Evolutionary conservation across 1,140 invertebrate species (phyloP).

Genomic region (Macrobrachium nipponense): DNA sequence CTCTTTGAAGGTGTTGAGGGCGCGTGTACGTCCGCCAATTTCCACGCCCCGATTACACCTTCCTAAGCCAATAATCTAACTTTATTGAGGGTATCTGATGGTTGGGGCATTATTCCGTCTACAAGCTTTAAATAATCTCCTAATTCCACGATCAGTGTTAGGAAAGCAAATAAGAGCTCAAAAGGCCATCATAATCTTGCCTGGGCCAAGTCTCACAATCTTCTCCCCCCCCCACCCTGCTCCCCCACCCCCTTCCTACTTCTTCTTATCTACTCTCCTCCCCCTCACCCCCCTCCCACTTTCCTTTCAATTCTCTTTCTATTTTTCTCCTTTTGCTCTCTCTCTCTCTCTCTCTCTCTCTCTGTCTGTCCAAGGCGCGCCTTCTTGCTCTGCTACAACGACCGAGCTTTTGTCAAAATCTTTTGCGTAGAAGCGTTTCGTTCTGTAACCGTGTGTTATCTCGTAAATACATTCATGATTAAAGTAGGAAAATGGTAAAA

Average conservation of each 20-base stretch:
- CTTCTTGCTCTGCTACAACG: constrained; percentile 6
- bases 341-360: not conserved
- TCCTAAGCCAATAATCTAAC: constrained; percentile 15
- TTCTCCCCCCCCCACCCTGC: not conserved
- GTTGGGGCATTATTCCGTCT: constrained; percentile 15
- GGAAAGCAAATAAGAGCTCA: constrained; percentile 28
- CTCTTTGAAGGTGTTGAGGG: constrained; percentile 9
- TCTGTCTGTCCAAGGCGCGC: not conserved
- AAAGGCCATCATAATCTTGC: constrained; percentile 31
- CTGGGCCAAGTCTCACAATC: not conserved
- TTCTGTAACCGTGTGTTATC: constrained; percentile 59
- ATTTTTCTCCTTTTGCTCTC: no score
- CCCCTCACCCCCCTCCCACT: not conserved
- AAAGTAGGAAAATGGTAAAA: constrained; percentile 60
- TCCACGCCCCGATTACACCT: constrained; percentile 7
- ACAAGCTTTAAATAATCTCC: constrained; percentile 36
- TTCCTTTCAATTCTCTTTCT: not conserved
- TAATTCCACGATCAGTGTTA: constrained; percentile 32
- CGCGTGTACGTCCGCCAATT: constrained; percentile 7
- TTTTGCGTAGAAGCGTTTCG: constrained; percentile 46
- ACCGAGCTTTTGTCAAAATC: constrained; percentile 23
- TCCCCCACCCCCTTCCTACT: not conserved
- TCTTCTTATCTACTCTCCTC: no score
- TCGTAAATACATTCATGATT: constrained; percentile 63
- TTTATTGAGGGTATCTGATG: constrained; percentile 26